phyloP scores from a whole-genome alignment of 2,113 vertebrate genomes.

The Dicrurus megarhynchus region DNA sequence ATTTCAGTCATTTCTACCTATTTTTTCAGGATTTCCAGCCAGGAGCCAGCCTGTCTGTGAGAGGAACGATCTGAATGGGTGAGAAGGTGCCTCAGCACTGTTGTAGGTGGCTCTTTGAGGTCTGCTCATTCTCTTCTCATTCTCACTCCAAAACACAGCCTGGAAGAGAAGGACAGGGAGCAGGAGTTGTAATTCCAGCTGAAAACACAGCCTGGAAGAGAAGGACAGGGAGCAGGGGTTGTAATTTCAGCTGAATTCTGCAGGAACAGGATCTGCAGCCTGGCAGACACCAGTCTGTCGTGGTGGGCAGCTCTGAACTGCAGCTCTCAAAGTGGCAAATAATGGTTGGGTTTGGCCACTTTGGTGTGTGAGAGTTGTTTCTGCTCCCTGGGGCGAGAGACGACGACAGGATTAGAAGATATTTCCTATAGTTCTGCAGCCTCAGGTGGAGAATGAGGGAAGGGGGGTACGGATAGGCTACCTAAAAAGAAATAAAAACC shows the following conservation, averaged over 20 bases:
- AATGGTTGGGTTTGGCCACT: neutral
- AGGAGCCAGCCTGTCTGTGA: constrained; percentile 41
- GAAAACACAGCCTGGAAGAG: no score
- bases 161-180: neutral
- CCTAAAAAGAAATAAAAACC: neutral
- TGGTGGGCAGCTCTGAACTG: neutral
- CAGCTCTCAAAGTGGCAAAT: neutral
- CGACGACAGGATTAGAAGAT: neutral
- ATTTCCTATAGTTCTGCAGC: neutral
- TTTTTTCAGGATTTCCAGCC: neutral
- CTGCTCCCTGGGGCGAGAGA: neutral
- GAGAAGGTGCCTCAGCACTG: neutral
- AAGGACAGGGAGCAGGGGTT: neutral
- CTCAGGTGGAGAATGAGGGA: neutral
- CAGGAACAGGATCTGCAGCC: neutral
- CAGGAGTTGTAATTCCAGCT: neutral
- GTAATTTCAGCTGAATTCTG: neutral
- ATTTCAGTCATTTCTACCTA: neutral
- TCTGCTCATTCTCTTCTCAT: neutral
- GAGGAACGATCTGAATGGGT: neutral
- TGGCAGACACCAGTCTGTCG: accelerated
- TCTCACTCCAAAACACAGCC: neutral
- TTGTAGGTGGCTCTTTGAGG: constrained; percentile 13
- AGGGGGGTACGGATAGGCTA: neutral
- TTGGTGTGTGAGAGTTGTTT: neutral